Conservation (phyloP, 2,113 vertebrate species). For the Microcebus lehilahytsara region DNA sequence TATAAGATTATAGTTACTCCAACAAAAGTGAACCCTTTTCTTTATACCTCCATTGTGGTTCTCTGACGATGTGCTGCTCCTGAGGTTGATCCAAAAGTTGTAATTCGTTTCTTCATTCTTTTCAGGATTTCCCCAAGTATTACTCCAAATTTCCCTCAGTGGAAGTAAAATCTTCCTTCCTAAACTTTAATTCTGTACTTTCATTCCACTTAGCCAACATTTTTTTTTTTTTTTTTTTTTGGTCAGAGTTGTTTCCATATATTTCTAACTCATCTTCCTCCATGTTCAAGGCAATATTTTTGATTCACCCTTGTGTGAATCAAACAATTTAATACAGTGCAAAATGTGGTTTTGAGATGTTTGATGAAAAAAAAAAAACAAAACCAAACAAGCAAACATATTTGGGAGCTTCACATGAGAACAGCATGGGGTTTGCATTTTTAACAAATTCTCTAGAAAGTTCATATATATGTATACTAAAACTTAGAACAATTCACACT, state of each 20-base stretch:
- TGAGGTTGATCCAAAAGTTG: neutral
- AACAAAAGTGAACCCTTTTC: neutral
- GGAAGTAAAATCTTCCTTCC: neutral
- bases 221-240: neutral
- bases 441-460: neutral
- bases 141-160: neutral
- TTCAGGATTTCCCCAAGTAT: neutral
- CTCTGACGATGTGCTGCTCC: neutral
- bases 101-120: neutral
- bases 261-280: neutral
- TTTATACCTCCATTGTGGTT: neutral
- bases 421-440: neutral
- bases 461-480: neutral
- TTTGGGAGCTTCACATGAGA: neutral
- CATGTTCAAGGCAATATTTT: neutral
- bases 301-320: neutral
- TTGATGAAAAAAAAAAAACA: neutral
- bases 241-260: neutral
- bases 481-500: neutral
- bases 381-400: neutral
- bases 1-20: neutral
- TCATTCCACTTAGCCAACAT: neutral
- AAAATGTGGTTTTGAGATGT: neutral
- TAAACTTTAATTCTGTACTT: neutral
- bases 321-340: neutral